phyloP scores from a whole-genome alignment of 2,888 invertebrate genomes.

The Stramonita haemastoma region DNA sequence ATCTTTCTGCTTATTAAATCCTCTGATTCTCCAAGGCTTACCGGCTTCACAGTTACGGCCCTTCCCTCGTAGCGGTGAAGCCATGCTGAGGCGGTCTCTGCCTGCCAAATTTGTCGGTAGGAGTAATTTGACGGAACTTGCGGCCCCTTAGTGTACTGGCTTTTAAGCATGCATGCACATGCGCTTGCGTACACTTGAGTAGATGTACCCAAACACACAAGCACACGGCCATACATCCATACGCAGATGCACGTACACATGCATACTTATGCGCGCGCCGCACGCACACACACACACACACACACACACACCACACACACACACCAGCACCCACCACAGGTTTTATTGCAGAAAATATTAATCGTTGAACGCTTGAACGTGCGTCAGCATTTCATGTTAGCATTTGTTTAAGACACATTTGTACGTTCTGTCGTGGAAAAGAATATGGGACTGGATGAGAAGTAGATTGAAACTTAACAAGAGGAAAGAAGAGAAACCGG shows the following conservation, averaged over 20 bases:
- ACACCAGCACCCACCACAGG: neutral
- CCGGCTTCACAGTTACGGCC: neutral
- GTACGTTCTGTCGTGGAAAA: no score
- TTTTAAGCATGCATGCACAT: neutral
- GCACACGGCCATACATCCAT: neutral
- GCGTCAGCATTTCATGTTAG: no score
- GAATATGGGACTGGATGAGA: no score
- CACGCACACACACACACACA: neutral
- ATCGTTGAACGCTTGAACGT: no score
- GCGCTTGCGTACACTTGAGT: neutral
- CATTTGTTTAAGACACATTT: no score
- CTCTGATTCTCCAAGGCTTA: neutral
- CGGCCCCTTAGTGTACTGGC: no score
- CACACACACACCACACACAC: neutral
- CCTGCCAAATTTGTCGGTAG: neutral
- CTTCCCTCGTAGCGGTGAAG: neutral
- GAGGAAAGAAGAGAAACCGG: no score
- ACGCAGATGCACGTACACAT: neutral
- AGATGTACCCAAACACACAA: neutral
- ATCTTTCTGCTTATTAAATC: constrained; percentile 19
- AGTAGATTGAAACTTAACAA: neutral
- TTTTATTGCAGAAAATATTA: no score
- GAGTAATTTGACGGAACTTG: no score
- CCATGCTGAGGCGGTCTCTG: neutral
- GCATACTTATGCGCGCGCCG: neutral